Evolutionary conservation across 2,888 invertebrate species (phyloP).

Genomic region (Catocala fraxini): DNA sequence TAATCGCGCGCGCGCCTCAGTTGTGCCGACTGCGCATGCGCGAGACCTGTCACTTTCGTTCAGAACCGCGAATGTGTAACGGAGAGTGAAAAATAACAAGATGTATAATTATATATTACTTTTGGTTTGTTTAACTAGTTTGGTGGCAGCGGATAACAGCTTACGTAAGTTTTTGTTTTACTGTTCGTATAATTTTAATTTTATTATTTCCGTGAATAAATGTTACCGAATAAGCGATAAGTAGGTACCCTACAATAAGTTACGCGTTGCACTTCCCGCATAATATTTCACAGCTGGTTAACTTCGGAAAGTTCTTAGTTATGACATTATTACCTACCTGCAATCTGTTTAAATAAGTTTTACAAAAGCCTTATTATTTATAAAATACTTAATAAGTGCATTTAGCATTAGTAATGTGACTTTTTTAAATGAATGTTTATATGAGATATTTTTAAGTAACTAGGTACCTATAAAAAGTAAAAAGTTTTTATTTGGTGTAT

Average conservation of each 20-base stretch:
- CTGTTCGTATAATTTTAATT: conserved; percentile 12
- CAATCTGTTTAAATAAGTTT: too few species aligned
- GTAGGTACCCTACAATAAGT: background rate
- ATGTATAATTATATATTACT: conserved; percentile 50
- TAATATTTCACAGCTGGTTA: conserved; percentile 9
- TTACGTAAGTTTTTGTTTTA: conserved; percentile 56
- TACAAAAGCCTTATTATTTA: too few species aligned
- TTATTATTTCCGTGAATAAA: conserved; percentile 5
- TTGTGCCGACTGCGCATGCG: conserved; percentile 40
- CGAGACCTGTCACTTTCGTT: conserved; percentile 47
- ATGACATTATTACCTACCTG: background rate
- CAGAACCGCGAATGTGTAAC: conserved; percentile 38
- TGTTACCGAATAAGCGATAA: conserved; percentile 9
- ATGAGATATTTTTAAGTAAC: too few species aligned
- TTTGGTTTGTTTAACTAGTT: conserved; percentile 50
- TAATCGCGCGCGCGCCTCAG: conserved; percentile 56
- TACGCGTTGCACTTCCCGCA: conserved; percentile 14
- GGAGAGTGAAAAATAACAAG: conserved; percentile 37
- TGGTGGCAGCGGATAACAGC: conserved; percentile 49
- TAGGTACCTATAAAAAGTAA: too few species aligned
- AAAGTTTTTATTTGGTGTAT: too few species aligned
- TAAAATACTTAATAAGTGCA: too few species aligned
- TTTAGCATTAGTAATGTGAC: too few species aligned
- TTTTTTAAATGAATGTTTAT: too few species aligned
- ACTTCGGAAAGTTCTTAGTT: conserved; percentile 8